These are phyloP conservation scores for Coremacera marginata DNA, from an alignment of 2,888 invertebrate genomes.

Conservation along the genomic window DNA sequence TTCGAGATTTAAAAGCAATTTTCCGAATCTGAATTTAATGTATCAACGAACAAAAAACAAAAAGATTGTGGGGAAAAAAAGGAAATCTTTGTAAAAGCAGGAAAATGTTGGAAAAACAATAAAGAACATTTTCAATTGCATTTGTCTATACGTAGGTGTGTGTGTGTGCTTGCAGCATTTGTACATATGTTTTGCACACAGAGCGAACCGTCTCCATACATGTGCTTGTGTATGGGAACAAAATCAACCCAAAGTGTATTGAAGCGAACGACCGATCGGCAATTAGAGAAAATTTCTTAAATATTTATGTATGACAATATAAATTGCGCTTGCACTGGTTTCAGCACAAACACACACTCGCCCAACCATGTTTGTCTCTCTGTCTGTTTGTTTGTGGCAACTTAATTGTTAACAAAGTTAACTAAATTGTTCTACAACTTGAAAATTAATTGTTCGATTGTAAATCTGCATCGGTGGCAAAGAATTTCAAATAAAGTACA, in stretches of 20 bases:
- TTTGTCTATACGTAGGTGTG: background rate
- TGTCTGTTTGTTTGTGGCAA: constrained; percentile 22
- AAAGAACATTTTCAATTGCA: constrained; percentile 35
- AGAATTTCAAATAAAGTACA: background rate
- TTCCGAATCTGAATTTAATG: constrained; percentile 38
- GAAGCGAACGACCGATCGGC: constrained; percentile 8
- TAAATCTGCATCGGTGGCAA: constrained; percentile 28
- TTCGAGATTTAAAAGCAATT: constrained; percentile 36
- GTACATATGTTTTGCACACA: background rate
- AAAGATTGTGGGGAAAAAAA: background rate
- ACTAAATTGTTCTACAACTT: constrained; percentile 34
- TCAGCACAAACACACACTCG: background rate
- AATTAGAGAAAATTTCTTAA: constrained; percentile 24
- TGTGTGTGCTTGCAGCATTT: background rate
- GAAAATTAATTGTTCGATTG: constrained; percentile 36
- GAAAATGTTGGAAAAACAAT: constrained; percentile 18
- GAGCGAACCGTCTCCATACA: background rate
- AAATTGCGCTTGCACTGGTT: constrained; percentile 16
- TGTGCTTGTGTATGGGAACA: background rate
- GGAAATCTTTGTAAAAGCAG: background rate
- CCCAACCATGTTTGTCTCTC: background rate
- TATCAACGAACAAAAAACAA: constrained; percentile 24
- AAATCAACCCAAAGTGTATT: background rate
- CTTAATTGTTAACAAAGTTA: constrained; percentile 38
- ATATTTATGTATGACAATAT: constrained; percentile 26